phyloP scores from a whole-genome alignment of 2,797 vertebrate genomes.

The Argyrosomus regius region DNA sequence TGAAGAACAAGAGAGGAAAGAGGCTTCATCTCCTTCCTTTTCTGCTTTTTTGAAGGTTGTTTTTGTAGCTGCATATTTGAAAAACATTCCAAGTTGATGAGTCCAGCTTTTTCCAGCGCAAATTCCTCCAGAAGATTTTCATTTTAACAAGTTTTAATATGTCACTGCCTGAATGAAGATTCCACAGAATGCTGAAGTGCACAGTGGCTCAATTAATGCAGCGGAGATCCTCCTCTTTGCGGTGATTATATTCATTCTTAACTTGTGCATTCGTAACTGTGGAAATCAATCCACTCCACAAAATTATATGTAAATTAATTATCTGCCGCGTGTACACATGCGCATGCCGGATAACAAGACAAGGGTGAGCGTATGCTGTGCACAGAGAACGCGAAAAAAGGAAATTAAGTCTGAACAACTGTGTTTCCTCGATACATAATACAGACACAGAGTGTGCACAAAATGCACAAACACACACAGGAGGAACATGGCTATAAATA shows the following conservation, averaged over 20 bases:
- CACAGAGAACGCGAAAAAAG: conserved; percentile 3
- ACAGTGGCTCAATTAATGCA: background rate
- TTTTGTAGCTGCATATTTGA: conserved; percentile 1
- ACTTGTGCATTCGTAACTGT: background rate
- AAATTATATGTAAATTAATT: conserved; percentile 15
- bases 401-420: conserved; percentile 34
- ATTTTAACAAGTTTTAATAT: background rate
- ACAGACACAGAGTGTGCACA: conserved; percentile 50
- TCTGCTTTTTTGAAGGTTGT: background rate
- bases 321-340: background rate
- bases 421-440: conserved; percentile 37
- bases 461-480: conserved; percentile 52
- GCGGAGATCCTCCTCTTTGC: background rate
- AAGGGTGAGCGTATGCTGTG: conserved; percentile 1
- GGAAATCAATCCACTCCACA: conserved; percentile 12
- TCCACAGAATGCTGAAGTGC: background rate
- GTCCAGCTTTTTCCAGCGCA: background rate
- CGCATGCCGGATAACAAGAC: background rate
- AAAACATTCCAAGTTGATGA: conserved; percentile 13
- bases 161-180: background rate
- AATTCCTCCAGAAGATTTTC: background rate
- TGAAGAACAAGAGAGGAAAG: background rate
- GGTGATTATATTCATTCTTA: conserved; percentile 1
- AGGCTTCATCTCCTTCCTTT: background rate
- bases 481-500: conserved; percentile 78